Base-by-base conservation (phyloP, 2,797 vertebrate species). In the Buphagus erythrorhynchus region DNA sequence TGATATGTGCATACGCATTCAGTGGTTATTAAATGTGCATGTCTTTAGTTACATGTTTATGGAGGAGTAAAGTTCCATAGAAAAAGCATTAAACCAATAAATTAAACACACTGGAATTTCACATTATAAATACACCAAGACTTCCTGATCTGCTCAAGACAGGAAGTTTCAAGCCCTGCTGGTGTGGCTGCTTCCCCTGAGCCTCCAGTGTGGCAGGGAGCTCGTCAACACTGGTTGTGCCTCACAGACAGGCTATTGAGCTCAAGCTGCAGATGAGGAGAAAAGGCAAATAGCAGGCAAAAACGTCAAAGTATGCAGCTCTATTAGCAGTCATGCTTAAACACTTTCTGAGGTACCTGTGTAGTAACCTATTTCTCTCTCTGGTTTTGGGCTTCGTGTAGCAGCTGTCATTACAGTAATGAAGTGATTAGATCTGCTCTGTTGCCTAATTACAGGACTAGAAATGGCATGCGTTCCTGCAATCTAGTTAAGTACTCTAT, bases 361-460 rank as follows among this genome's bases (percentile, higher is more conserved):
- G 69, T 0, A 0, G 66, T 86, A 88, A 75, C 46, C 31, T 80
- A 28, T 48, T 91, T 88, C 65, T 73, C 52, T 79, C 13, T 43
- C 76, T 58, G 40, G 67, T 84, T 90, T 75, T 43, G 55, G 40
- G 55, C 58, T 94, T 90, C 17, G 0, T 57, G 42, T 45, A 93
- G 51, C 90, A 84, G 72, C 91, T 93, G 69, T 90, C 90, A 68
- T 94, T 94, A 93, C 55, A 75, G 62, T 88, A 95, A 94, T 75
- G 58, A 95, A 93, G 58, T 84, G 90, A 93, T 96, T 92, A 96
- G 76, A 97, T 96, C 85, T 95, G 79, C 88, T 95, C 94, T 90
- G 79, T 91, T 96, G 90, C 83, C 88, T 96, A 93, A 95, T 94
- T 95, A 86, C 76, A 73, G 73, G 90, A 69, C 93, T 90, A 95